Evolutionary conservation across 2,797 vertebrate species (phyloP).

Genomic region (Sphaeramia orbicularis): DNA sequence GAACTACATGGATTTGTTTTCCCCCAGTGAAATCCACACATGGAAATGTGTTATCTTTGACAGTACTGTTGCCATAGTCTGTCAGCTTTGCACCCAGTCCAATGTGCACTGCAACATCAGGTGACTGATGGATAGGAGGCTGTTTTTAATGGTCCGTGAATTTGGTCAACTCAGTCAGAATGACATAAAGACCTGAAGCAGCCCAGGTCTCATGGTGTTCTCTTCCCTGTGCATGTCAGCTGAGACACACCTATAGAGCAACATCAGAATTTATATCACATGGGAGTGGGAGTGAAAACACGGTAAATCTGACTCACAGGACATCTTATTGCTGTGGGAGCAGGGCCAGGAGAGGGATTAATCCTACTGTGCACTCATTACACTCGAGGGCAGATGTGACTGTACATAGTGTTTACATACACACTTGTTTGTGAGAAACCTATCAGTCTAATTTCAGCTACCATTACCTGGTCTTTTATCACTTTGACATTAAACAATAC

Average conservation of each 20-base stretch:
- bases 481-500: slow-evolving; percentile 6
- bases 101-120: slow-evolving; percentile 30
- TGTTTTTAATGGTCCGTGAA: slow-evolving; percentile 35
- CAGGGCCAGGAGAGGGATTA: slow-evolving; percentile 32
- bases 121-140: slow-evolving; percentile 33
- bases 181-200: slow-evolving; percentile 24
- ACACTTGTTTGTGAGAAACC: slow-evolving; percentile 42
- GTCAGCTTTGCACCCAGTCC: slow-evolving; percentile 13
- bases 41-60: slow-evolving; percentile 46
- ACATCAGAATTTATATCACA: slow-evolving; percentile 37
- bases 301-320: slow-evolving; percentile 46
- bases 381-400: slow-evolving; percentile 4
- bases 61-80: slow-evolving; percentile 24
- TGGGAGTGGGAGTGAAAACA: slow-evolving; percentile 45
- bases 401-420: slow-evolving; percentile 25
- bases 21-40: slow-evolving; percentile 23
- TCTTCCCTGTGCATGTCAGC: slow-evolving; percentile 2
- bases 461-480: slow-evolving; percentile 1
- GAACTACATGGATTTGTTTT: slow-evolving; percentile 32
- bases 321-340: slow-evolving; percentile 47
- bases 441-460: slow-evolving; percentile 4
- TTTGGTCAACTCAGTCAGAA: slow-evolving; percentile 27
- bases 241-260: slow-evolving; percentile 34
- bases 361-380: slow-evolving; percentile 34
- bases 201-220: slow-evolving; percentile 31